Evolutionary conservation across 2,113 vertebrate species (phyloP), one percentile per base, ranked within the genome.

Genomic region (Solea senegalensis): DNA sequence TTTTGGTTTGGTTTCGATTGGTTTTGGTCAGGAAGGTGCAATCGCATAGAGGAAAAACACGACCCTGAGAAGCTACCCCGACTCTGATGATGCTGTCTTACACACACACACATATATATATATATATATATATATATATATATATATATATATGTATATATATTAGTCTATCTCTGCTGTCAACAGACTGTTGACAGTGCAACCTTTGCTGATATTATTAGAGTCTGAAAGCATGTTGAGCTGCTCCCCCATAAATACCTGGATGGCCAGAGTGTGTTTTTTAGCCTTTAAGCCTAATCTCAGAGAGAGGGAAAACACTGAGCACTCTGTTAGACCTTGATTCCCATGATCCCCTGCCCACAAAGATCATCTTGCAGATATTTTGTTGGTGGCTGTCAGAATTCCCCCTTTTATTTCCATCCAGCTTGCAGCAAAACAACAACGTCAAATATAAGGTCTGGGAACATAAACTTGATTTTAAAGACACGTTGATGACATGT

Each of bases 221-320:
- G 64, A 64, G 41, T 26, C 41, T 55, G 44, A 11, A 58, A 55
- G 58, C 66, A 58, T 52, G 61, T 73, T 75, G 62, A 65, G 49
- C 48, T 51, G 58, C 62, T 56, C 41, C 12, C 8, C 41, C 56
- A 57, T 49, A 71, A 81, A 85, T 68, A 80, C 67, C 59, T 65
- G 63, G 40, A 63, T 68, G 62, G 45, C 57, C 7, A 44, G 26
- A 27, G 54, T 49, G 53, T 69, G 34, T 56, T 76, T 52, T 72
- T 63, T 61, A 79, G 63, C 55, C 60, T 39, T 70, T 69, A 73
- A 80, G 27, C 27, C 54, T 68, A 74, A 86, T 77, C 74, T 71
- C 26, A 58, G 40, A 8, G 49, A 39, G 62, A 57, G 27, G 45
- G 63, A 55, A 68, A 61, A 54, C 69, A 58, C 41, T 14, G 51